phyloP scores from a whole-genome alignment of 2,113 vertebrate species.

The Oncorhynchus mykiss region DNA sequence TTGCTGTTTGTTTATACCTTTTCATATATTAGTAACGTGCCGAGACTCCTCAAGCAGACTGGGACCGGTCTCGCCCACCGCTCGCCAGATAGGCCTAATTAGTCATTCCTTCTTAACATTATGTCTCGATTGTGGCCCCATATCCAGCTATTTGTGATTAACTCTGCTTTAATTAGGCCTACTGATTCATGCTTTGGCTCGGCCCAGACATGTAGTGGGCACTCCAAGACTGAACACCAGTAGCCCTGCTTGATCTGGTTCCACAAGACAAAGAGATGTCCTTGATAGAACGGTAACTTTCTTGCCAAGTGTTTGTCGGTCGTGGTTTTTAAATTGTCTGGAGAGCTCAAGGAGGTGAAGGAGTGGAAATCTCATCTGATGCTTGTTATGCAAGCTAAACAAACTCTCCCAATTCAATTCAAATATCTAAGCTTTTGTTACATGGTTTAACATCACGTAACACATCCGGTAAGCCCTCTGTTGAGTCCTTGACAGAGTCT shows the following conservation, averaged over 20 bases:
- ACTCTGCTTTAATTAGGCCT: slow-evolving; percentile 79
- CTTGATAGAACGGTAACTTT: slow-evolving; percentile 48
- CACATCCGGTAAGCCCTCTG: slow-evolving; percentile 21
- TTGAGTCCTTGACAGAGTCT: slow-evolving; percentile 20
- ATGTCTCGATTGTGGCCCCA: slow-evolving; percentile 77
- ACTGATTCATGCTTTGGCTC: slow-evolving; percentile 62
- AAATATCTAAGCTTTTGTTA: slow-evolving; percentile 1
- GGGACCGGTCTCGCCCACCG: slow-evolving; percentile 69
- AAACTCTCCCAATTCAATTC: background rate
- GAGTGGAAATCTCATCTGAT: background rate
- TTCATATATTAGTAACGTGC: slow-evolving; percentile 82
- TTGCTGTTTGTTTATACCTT: slow-evolving; percentile 85
- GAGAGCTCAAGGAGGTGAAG: background rate
- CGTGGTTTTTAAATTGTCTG: slow-evolving; percentile 18
- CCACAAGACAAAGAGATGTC: slow-evolving; percentile 50
- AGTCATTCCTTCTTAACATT: slow-evolving; percentile 82
- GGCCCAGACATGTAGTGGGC: slow-evolving; percentile 25
- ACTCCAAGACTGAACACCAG: too few relatives aligned
- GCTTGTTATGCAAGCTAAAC: slow-evolving; percentile 29
- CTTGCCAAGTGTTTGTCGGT: slow-evolving; percentile 15
- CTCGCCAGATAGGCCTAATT: slow-evolving; percentile 71
- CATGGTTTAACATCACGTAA: slow-evolving; percentile 21
- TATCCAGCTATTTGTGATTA: slow-evolving; percentile 79
- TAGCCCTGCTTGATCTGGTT: background rate
- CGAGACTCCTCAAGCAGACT: slow-evolving; percentile 77